Evolutionary conservation across 2,797 vertebrate species (phyloP).

Genomic region (Zenarchopterus dispar): DNA sequence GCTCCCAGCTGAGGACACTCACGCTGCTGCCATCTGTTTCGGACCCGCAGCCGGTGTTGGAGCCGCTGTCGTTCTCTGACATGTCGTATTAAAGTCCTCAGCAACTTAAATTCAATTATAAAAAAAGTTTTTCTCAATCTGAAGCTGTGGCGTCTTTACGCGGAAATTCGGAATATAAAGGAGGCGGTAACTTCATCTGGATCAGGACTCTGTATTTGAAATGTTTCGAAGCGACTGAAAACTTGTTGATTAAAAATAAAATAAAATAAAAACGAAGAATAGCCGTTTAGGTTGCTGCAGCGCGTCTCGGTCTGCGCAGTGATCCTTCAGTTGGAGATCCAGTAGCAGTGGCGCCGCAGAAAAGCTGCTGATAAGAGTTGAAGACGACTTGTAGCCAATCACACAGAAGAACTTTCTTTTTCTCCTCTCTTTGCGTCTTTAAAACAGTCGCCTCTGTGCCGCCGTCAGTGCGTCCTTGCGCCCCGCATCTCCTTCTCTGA

Average conservation of each 20-base stretch:
- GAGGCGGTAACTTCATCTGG: constrained; percentile 31
- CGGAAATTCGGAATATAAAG: constrained; percentile 10
- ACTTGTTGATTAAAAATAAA: not conserved
- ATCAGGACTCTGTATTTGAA: constrained; percentile 14
- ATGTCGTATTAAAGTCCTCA: constrained; percentile 73
- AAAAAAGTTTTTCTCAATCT: constrained; percentile 1
- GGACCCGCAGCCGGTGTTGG: constrained; percentile 47
- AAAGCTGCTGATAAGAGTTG: constrained; percentile 17
- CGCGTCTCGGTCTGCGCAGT: constrained; percentile 30
- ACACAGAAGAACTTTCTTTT: constrained; percentile 48
- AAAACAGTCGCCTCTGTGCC: constrained; percentile 46
- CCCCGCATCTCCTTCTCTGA: constrained; percentile 81
- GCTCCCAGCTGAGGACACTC: constrained; percentile 96
- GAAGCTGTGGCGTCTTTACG: constrained; percentile 48
- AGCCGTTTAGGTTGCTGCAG: constrained; percentile 1
- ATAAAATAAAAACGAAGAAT: not conserved
- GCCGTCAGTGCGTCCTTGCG: constrained; percentile 70
- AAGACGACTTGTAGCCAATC: constrained; percentile 30
- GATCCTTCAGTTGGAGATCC: constrained; percentile 38
- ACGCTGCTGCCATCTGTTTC: constrained; percentile 80
- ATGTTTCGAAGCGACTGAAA: constrained; percentile 13
- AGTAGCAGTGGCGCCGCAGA: constrained; percentile 44
- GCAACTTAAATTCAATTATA: constrained; percentile 3
- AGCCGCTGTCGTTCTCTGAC: constrained; percentile 88
- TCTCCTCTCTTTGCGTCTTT: constrained; percentile 33